phyloP scores from a whole-genome alignment of 1,140 invertebrate species.

The Lucilia sericata region DNA sequence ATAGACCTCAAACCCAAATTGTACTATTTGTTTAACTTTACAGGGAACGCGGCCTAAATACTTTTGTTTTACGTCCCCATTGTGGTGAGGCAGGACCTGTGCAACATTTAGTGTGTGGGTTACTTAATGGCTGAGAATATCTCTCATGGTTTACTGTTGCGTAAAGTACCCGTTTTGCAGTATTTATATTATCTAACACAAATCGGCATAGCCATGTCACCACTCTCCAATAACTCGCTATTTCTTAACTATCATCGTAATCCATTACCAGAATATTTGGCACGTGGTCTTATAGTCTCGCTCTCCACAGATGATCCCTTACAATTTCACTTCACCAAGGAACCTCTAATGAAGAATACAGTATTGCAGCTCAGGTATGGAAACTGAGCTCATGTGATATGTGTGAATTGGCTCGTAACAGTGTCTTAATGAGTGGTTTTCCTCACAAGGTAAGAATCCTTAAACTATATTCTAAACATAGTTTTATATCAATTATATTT shows the following conservation, averaged over 20 bases:
- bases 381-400: slow-evolving; percentile 98
- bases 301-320: slow-evolving; percentile 98
- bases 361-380: slow-evolving; percentile 99
- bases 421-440: slow-evolving; percentile 98
- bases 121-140: slow-evolving; percentile 99
- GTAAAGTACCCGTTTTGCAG: slow-evolving; percentile 98
- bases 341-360: slow-evolving; percentile 99
- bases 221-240: slow-evolving; percentile 97
- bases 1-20: too few relatives aligned
- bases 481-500: slow-evolving; percentile 31
- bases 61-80: slow-evolving; percentile 96
- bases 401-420: slow-evolving; percentile 98
- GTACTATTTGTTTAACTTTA: slow-evolving; percentile 2
- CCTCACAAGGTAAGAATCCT: slow-evolving; percentile 94
- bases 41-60: slow-evolving; percentile 92
- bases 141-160: slow-evolving; percentile 93
- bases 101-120: slow-evolving; percentile 94
- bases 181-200: slow-evolving; percentile 98
- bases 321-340: slow-evolving; percentile 99
- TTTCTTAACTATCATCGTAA: slow-evolving; percentile 99
- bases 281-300: slow-evolving; percentile 92
- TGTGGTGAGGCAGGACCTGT: slow-evolving; percentile 98
- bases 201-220: slow-evolving; percentile 99
- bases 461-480: too few relatives aligned
- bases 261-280: slow-evolving; percentile 97